Evolutionary conservation across 2,113 vertebrate genomes (phyloP), one percentile per base, ranked within the genome.

Genomic region (Nothoprocta pentlandii): DNA sequence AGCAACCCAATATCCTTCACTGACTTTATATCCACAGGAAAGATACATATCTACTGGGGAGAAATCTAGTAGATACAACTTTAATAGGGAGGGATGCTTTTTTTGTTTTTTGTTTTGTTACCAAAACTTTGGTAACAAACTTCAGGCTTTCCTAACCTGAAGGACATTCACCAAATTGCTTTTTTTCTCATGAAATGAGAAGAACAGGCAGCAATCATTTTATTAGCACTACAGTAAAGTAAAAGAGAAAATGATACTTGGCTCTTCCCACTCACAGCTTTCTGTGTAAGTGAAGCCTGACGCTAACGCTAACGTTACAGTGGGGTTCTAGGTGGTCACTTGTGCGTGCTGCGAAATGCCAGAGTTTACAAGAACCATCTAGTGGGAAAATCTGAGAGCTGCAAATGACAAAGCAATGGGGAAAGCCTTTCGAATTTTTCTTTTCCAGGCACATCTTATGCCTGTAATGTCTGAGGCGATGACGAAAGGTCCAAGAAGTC

Each of bases 371-470:
- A 95, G 96, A 97, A 97, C 82, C 66, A 95, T 81, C 94, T 89
- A 84, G 73, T 87, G 96, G 95, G 95, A 97, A 98, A 96, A 96
- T 70, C 88, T 94, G 93, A 97, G 95, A 97, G 92, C 46, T 95
- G 80, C 75, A 97, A 97, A 97, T 98, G 96, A 97, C 92, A 96
- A 89, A 62, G 85, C 62, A 77, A 97, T 93, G 95, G 93, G 89
- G 91, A 97, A 94, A 92, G 73, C 2, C 2, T 30, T 80, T 58
- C 26, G 16, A 80, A 80, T 2, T 6, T 32, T 87, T 92, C 83
- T 95, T 97, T 96, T 94, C 92, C 89, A 97, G 96, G 90, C 93
- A 95, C 39, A 19, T 96, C 90, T 96, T 94, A 92, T 79, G 94
- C 85, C 93, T 97, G 93, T 90, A 96, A 95, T 70, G 81, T 91